These are phyloP conservation scores for Hemitrygon akajei DNA, from an alignment of 2,797 vertebrate species.

Conservation along the genomic window DNA sequence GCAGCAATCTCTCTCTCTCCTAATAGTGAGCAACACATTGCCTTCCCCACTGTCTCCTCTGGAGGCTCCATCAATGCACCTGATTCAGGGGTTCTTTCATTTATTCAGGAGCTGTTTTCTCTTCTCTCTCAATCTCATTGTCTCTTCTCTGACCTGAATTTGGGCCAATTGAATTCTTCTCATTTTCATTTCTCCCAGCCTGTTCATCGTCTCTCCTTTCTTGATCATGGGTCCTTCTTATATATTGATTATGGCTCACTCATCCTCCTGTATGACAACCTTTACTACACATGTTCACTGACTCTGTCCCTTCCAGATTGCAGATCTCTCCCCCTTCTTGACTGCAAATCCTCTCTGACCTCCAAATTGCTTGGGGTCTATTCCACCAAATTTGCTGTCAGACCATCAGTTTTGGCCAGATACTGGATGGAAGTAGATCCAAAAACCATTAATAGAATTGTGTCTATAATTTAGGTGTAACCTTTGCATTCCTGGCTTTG, in stretches of 20 bases:
- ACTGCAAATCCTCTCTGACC: neutral
- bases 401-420: neutral
- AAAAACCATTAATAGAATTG: neutral
- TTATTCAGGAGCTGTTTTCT: neutral
- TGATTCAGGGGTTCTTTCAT: too few relatives aligned
- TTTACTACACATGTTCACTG: too few relatives aligned
- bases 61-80: too few relatives aligned
- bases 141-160: too few relatives aligned
- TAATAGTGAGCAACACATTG: too few relatives aligned
- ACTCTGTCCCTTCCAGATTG: neutral
- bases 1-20: too few relatives aligned
- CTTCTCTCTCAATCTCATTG: neutral
- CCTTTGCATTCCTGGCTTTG: neutral
- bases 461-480: neutral
- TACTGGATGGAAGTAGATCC: neutral
- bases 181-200: neutral
- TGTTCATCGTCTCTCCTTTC: neutral
- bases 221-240: neutral
- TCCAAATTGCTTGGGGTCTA: neutral
- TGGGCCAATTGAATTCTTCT: neutral
- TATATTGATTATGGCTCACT: neutral
- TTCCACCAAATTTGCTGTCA: neutral
- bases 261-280: too few relatives aligned
- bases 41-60: too few relatives aligned
- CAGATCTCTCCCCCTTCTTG: neutral